Evolutionary conservation across 2,888 invertebrate genomes (phyloP).

Genomic region (Orthosia incerta): DNA sequence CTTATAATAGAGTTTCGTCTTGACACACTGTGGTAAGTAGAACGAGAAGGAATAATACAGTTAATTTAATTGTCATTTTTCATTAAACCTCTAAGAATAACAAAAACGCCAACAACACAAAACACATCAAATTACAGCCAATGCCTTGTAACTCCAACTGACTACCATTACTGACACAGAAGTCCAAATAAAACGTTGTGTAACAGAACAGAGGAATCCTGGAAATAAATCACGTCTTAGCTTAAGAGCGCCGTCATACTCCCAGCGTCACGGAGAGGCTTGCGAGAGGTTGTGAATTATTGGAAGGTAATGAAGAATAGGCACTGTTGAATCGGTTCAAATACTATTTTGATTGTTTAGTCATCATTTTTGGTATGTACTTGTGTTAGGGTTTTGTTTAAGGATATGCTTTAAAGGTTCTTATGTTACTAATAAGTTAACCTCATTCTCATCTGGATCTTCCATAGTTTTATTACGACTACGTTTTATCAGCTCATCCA

Average conservation of each 20-base stretch:
- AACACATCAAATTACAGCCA: constrained; percentile 9
- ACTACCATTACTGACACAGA: constrained; percentile 10
- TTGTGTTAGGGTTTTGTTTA: not conserved
- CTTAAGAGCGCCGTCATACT: constrained; percentile 57
- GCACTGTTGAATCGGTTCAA: constrained; percentile 44
- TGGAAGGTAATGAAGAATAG: constrained; percentile 55
- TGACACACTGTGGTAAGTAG: too few species aligned
- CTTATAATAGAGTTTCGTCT: too few species aligned
- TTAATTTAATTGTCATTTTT: too few species aligned
- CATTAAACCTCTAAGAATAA: not conserved
- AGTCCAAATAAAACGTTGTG: constrained; percentile 48
- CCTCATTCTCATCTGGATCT: too few species aligned
- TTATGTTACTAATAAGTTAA: too few species aligned
- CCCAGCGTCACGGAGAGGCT: constrained; percentile 36
- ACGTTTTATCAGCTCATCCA: too few species aligned
- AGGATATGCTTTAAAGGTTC: not conserved
- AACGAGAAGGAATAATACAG: too few species aligned
- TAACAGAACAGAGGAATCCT: constrained; percentile 50
- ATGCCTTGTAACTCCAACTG: constrained; percentile 8
- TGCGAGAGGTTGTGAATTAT: constrained; percentile 42
- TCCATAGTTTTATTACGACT: too few species aligned
- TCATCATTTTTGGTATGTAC: too few species aligned
- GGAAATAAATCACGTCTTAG: constrained; percentile 61
- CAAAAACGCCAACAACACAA: not conserved
- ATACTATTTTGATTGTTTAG: not conserved